A percentile compares a stretch with the other conserved stretches of the same genome.
Evolutionary conservation across 2,888 invertebrate species (phyloP).

Genomic region (Fissipunctia ypsillon): DNA sequence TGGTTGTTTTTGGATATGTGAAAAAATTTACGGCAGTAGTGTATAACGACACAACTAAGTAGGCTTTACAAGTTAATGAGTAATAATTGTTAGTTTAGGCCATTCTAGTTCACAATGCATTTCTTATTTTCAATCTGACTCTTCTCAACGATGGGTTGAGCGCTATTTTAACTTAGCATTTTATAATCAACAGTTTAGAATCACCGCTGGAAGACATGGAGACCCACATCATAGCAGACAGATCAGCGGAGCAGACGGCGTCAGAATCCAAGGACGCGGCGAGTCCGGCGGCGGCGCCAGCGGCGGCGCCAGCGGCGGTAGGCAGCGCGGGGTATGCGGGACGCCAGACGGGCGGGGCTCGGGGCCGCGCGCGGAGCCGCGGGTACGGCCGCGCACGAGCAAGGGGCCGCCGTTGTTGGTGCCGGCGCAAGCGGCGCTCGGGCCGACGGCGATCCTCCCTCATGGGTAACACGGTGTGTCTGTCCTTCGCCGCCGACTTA

Average conservation of each 20-base stretch:
- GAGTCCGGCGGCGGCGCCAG: conserved; percentile 49
- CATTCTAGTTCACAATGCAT: neutral
- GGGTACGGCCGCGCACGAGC: conserved; percentile 84
- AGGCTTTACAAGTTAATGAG: too few species aligned
- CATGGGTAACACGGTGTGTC: conserved; percentile 90
- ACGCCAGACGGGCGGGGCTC: conserved; percentile 65
- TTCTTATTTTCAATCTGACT: conserved; percentile 4
- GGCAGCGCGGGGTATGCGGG: conserved; percentile 68
- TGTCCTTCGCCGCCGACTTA: conserved; percentile 80
- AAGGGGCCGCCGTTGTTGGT: conserved; percentile 84
- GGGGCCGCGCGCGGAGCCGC: conserved; percentile 78
- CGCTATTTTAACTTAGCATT: conserved; percentile 1
- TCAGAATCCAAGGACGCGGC: conserved; percentile 67
- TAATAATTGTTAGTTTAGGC: neutral
- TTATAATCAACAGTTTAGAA: conserved; percentile 77
- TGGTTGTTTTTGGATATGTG: too few species aligned
- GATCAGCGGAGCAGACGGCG: conserved; percentile 80
- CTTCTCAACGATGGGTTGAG: neutral
- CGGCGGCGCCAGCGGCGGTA: conserved; percentile 60
- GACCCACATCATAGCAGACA: conserved; percentile 86
- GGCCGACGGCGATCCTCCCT: conserved; percentile 85
- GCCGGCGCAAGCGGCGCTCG: conserved; percentile 86
- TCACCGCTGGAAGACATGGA: conserved; percentile 83
- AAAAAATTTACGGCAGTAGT: too few species aligned
- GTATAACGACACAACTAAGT: too few species aligned